Conservation (phyloP, 2,888 invertebrate genomes). For the Rhingia rostrata region DNA sequence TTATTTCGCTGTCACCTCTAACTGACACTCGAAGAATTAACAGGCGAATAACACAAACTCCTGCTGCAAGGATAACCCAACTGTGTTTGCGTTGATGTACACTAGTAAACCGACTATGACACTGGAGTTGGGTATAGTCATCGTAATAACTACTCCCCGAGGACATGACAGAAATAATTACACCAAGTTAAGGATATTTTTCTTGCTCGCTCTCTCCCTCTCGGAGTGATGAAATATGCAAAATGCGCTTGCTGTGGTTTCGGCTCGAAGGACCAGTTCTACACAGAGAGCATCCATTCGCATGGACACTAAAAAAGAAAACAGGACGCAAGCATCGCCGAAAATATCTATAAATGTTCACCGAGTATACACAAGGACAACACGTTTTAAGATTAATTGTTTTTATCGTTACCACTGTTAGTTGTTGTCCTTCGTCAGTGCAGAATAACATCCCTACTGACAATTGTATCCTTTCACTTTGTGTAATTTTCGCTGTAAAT, state of each 20-base stretch:
- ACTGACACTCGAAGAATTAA: constrained; percentile 66
- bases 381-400: constrained; percentile 68
- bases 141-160: constrained; percentile 46
- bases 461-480: constrained; percentile 43
- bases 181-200: constrained; percentile 55
- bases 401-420: constrained; percentile 47
- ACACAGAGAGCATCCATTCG: constrained; percentile 12
- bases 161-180: constrained; percentile 67
- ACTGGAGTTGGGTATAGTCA: constrained; percentile 32
- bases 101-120: constrained; percentile 20
- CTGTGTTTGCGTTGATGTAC: constrained; percentile 28
- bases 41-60: constrained; percentile 34
- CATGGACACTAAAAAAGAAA: neutral
- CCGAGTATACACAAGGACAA: constrained; percentile 36
- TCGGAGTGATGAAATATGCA: constrained; percentile 52
- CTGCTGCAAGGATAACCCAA: constrained; percentile 28
- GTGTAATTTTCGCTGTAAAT: constrained; percentile 45
- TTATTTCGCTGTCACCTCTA: constrained; percentile 49
- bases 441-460: constrained; percentile 17
- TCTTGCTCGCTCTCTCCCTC: neutral
- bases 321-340: neutral
- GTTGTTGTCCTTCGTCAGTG: constrained; percentile 17
- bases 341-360: constrained; percentile 49
- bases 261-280: constrained; percentile 47
- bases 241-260: constrained; percentile 57